Base-by-base conservation (phyloP, 2,888 invertebrate genomes). In the Plemyria rubiginata region DNA sequence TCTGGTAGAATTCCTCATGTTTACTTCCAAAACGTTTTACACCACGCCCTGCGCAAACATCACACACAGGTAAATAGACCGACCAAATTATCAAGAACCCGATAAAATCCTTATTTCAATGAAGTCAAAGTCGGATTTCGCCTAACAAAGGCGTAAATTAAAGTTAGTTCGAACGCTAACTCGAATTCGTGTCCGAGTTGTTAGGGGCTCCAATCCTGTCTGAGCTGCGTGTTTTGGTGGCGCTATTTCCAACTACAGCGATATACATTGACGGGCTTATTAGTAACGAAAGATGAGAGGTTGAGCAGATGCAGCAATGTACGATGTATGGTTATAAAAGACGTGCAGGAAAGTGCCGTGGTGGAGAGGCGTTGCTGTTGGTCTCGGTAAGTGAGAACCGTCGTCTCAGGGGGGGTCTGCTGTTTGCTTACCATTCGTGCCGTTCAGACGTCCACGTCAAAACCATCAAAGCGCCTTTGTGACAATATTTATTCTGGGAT, bases 161-260 rank as follows among this genome's bases (percentile, higher is more conserved):
- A 73, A 77, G 56, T 75, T 78, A 73, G 83, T 75, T 58, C 59
- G 68, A 70, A 72, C 73, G 75, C 76, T 83, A 79, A 81, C 81
- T 84, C 73, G 76, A 81, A 82, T 80, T 85, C 84, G 83, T 86
- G 85, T 85, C 74, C 79, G 75, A 81, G 81, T 80, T 77, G 82
- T 83, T 82, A 84, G 80, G 75, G 77, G 75, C 77, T 79, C 74
- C 72, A 71, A 71, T 73, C 71, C 66, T 70, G 72, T 76, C 67
- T 74, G 73, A 67, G 70, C 71, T 70, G 70, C 70, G 67, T 64
- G 67, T 60, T 67, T 68, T 62, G 52, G 32, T 16, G 1, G 9
- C 28, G 36, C 12, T 3, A 16, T 49, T 52, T 36, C 48, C 49
- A 45, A 41, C 15, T 16, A 9, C 8, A 16, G 32, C 32, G 53